Evolutionary conservation across 2,113 vertebrate genomes (phyloP).

Genomic region (Oxyura jamaicensis): DNA sequence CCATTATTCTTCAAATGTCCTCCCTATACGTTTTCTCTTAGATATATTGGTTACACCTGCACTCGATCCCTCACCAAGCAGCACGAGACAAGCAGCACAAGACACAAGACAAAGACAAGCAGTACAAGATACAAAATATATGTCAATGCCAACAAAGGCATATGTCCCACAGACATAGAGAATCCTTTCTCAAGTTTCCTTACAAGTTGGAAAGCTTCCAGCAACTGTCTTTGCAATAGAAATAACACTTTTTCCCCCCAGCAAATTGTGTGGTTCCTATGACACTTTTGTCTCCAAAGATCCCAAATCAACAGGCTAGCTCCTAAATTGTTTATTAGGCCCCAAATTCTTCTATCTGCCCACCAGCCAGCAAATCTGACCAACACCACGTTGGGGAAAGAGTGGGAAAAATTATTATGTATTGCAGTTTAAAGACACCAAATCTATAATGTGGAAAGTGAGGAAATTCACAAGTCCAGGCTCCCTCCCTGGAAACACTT

Average conservation of each 20-base stretch:
- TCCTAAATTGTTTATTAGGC: neutral
- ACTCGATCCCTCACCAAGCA: too few relatives aligned
- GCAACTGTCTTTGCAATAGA: neutral
- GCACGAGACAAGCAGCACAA: too few relatives aligned
- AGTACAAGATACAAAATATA: too few relatives aligned
- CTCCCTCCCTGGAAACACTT: constrained; percentile 8
- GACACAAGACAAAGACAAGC: too few relatives aligned
- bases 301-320: neutral
- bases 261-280: neutral
- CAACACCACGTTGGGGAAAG: neutral
- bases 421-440: neutral
- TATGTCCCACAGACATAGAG: neutral
- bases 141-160: too few relatives aligned
- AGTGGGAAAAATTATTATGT: neutral
- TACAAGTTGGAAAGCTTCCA: neutral
- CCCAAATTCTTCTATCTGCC: neutral
- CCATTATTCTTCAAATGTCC: too few relatives aligned
- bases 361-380: neutral
- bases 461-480: constrained; percentile 12
- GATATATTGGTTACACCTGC: too few relatives aligned
- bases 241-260: neutral
- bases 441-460: neutral
- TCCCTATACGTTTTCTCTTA: too few relatives aligned
- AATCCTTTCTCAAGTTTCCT: neutral
- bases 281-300: neutral